Evolutionary conservation across 2,888 invertebrate genomes (phyloP).

Genomic region (Acleris emargana): DNA sequence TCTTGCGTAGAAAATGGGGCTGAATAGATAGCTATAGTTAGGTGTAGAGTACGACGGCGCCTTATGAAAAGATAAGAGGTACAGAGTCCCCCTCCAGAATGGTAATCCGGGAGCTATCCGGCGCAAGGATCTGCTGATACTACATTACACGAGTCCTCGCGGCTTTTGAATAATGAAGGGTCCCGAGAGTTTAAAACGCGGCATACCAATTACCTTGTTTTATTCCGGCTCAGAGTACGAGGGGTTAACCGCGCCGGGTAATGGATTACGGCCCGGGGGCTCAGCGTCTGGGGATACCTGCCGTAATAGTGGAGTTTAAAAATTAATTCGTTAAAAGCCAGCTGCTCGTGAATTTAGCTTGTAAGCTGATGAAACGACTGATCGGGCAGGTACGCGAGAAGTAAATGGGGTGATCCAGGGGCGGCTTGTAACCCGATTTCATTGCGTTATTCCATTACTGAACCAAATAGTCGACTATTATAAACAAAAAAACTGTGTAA

Average conservation of each 20-base stretch:
- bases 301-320: conserved; percentile 1
- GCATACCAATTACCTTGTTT: conserved; percentile 32
- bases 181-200: conserved; percentile 25
- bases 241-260: conserved; percentile 27
- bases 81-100: conserved; percentile 20
- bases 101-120: conserved; percentile 22
- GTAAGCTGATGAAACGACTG: not conserved
- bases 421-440: too few species aligned
- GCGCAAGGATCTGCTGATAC: conserved; percentile 12
- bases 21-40: conserved; percentile 2
- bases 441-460: too few species aligned
- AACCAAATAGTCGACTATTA: too few species aligned
- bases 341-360: not conserved
- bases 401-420: too few species aligned
- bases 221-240: conserved; percentile 22
- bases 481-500: too few species aligned
- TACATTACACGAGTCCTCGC: conserved; percentile 31
- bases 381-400: too few species aligned
- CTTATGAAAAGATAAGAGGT: conserved; percentile 23
- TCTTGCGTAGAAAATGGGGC: conserved; percentile 9
- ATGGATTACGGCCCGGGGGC: conserved; percentile 24
- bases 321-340: not conserved
- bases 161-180: conserved; percentile 30
- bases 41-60: conserved; percentile 10
- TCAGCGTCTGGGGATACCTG: conserved; percentile 16